These are phyloP conservation scores for Camponotus vicinus DNA, from an alignment of 1,140 invertebrate genomes.

Conservation along the genomic window DNA sequence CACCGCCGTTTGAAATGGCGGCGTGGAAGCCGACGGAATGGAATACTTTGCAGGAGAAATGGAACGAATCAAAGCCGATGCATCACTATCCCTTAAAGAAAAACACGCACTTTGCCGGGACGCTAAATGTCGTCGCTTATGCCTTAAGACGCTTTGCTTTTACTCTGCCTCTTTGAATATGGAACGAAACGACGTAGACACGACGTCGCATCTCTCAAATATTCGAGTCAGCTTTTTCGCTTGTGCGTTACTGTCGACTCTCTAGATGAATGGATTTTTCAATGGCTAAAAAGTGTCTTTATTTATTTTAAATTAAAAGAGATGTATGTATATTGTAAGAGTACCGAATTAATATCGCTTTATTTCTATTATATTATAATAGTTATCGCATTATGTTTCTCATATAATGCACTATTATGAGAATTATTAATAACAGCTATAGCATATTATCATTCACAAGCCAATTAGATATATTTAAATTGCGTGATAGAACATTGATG, in stretches of 20 bases:
- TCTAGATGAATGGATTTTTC: conserved; percentile 53
- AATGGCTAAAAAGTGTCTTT: conserved; percentile 31
- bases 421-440: conserved; percentile 18
- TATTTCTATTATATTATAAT: conserved; percentile 2
- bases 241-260: not conserved
- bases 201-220: not conserved
- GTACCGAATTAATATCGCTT: not conserved
- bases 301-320: not conserved
- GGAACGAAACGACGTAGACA: not conserved
- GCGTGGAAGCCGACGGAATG: conserved; percentile 23
- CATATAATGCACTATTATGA: conserved; percentile 14
- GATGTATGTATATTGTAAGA: not conserved
- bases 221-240: conserved; percentile 23
- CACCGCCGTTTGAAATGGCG: conserved; percentile 36
- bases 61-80: conserved; percentile 54
- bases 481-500: conserved; percentile 6
- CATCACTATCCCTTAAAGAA: conserved; percentile 20
- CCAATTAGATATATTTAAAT: conserved; percentile 26
- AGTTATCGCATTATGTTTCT: not conserved
- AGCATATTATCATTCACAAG: conserved; percentile 37
- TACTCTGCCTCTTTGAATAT: conserved; percentile 38
- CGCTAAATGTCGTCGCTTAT: conserved; percentile 13
- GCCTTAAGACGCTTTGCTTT: conserved; percentile 23
- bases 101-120: conserved; percentile 25
- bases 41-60: conserved; percentile 24